These are phyloP conservation scores for Cyprinodon tularosa DNA, from an alignment of 2,113 vertebrate genomes.

Conservation along the genomic window DNA sequence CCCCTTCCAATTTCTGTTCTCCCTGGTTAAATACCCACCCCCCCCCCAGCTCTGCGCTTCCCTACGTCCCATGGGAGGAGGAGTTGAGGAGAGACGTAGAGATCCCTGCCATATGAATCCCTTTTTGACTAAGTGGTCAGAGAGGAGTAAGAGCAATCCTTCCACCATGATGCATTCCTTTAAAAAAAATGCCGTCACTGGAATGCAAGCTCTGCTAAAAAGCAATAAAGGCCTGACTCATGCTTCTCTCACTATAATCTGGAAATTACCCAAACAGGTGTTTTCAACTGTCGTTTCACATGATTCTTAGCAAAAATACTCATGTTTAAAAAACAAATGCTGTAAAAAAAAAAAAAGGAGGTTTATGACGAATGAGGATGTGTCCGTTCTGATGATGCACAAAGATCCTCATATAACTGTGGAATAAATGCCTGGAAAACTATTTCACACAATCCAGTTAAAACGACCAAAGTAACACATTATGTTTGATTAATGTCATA, in stretches of 20 bases:
- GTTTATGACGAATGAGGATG: too few relatives aligned
- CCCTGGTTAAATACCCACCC: slow-evolving; percentile 78
- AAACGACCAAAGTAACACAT: too few relatives aligned
- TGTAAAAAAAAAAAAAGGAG: too few relatives aligned
- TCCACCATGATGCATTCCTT: slow-evolving; percentile 79
- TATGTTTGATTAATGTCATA: too few relatives aligned
- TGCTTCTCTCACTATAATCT: background rate
- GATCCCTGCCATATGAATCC: slow-evolving; percentile 79
- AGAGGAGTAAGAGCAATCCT: slow-evolving; percentile 78
- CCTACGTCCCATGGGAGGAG: slow-evolving; percentile 67
- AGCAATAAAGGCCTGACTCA: slow-evolving; percentile 40
- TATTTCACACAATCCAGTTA: too few relatives aligned
- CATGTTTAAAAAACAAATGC: too few relatives aligned
- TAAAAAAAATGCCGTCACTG: slow-evolving; percentile 68
- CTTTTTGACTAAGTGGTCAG: slow-evolving; percentile 77
- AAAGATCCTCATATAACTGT: too few relatives aligned
- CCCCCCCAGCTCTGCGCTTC: slow-evolving; percentile 41
- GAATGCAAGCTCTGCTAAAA: slow-evolving; percentile 64
- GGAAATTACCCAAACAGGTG: slow-evolving; percentile 47
- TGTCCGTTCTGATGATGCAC: too few relatives aligned
- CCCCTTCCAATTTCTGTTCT: slow-evolving; percentile 68
- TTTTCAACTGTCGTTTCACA: background rate
- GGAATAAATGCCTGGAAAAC: too few relatives aligned
- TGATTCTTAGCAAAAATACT: too few relatives aligned
- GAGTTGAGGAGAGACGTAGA: slow-evolving; percentile 62